A percentile compares a stretch with the other conserved stretches of the same genome.
These are phyloP conservation scores for Rhadinocentrus ornatus DNA, from an alignment of 2,797 vertebrate genomes.

Conservation along the genomic window DNA sequence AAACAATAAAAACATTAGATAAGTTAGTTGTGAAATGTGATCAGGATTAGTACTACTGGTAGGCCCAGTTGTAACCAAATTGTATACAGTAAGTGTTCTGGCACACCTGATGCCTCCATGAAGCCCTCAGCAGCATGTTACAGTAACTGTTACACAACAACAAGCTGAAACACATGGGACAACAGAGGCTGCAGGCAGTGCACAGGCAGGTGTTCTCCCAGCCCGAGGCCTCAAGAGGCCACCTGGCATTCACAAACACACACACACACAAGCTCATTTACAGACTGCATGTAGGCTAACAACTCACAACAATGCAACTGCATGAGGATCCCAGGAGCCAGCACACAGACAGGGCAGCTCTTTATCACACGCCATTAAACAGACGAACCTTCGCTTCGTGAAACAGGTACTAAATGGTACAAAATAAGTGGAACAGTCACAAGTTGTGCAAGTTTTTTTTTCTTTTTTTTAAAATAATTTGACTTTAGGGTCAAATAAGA, in stretches of 20 bases:
- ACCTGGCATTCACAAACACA: constrained; percentile 58
- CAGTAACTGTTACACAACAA: constrained; percentile 69
- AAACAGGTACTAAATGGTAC: constrained; percentile 18
- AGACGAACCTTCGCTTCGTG: constrained; percentile 4
- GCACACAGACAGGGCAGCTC: constrained; percentile 63
- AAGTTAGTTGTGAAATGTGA: background rate
- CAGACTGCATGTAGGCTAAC: constrained; percentile 21
- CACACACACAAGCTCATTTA: constrained; percentile 18
- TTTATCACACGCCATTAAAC: constrained; percentile 31
- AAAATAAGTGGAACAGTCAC: constrained; percentile 49
- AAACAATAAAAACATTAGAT: background rate
- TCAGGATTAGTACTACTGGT: background rate
- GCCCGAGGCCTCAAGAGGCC: constrained; percentile 58
- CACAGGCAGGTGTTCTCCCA: constrained; percentile 74
- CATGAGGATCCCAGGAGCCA: constrained; percentile 60
- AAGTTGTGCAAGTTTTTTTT: constrained; percentile 8
- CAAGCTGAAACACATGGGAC: constrained; percentile 63
- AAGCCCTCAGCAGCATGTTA: constrained; percentile 29
- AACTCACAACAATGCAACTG: constrained; percentile 25
- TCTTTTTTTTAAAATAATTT: too few relatives aligned
- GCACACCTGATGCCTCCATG: constrained; percentile 1
- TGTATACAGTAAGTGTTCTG: constrained; percentile 1
- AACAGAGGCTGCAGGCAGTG: constrained; percentile 52
- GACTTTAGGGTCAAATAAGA: too few relatives aligned
- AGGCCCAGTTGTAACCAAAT: background rate